Base-by-base conservation (phyloP, 2,888 invertebrate genomes). In the Daptonema setosum region DNA sequence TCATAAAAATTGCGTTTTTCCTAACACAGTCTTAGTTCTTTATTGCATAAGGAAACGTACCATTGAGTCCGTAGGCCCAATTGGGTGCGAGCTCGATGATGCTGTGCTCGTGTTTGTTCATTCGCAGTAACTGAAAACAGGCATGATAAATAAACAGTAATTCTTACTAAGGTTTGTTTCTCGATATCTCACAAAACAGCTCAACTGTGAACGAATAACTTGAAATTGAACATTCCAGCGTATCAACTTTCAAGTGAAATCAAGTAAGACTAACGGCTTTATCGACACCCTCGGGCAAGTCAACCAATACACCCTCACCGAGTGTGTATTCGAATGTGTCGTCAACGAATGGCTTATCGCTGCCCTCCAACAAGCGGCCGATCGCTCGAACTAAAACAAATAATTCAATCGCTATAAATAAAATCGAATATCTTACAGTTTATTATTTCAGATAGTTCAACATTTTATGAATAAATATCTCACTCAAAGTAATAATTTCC, bases 1-100 rank as follows among this genome's bases (percentile, higher is more conserved):
- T n/a, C n/a, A n/a, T n/a, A n/a, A n/a, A n/a, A n/a, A n/a, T n/a
- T n/a, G n/a, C n/a, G n/a, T n/a, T n/a, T n/a, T n/a, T n/a, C n/a
- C n/a, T n/a, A n/a, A n/a, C n/a, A n/a, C n/a, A n/a, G n/a, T n/a
- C n/a, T n/a, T n/a, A n/a, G n/a, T n/a, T n/a, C n/a, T n/a, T n/a
- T n/a, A n/a, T n/a, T n/a, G n/a, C n/a, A n/a, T n/a, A n/a, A n/a
- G n/a, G n/a, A n/a, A n/a, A n/a, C n/a, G n/a, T n/a, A n/a, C n/a
- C n/a, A n/a, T n/a, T n/a, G n/a, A n/a, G n/a, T n/a, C 85, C 85
- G 75, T 83, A 90, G 0, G 83, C 88, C 73, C 83, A 83, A 69
- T 82, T 80, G 0, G 87, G 78, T 64, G 81, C 78, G 55, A 91
- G 77, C 59, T 78, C 78, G 2, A 87, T 69, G 60, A 78, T 75